Evolutionary conservation across 2,797 vertebrate species (phyloP).

Genomic region (Nyctalus aviator): DNA sequence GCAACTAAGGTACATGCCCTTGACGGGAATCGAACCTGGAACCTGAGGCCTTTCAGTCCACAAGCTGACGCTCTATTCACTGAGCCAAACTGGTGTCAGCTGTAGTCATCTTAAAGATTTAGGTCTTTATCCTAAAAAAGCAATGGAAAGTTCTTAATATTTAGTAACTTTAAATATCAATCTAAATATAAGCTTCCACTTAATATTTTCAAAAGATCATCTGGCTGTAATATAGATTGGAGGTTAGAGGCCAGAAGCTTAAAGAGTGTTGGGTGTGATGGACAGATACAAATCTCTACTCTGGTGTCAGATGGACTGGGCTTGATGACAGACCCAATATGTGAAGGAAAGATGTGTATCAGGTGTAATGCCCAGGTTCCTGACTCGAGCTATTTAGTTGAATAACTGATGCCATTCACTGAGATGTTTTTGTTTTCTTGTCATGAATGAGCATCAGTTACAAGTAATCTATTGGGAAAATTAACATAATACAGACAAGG

Average conservation of each 20-base stretch:
- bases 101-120: background rate
- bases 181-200: background rate
- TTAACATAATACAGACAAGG: background rate
- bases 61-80: too few relatives aligned
- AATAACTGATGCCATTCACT: background rate
- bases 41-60: too few relatives aligned
- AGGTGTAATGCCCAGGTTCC: background rate
- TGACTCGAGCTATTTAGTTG: background rate
- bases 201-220: background rate
- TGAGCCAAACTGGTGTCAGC: too few relatives aligned
- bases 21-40: too few relatives aligned
- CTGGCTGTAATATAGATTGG: background rate
- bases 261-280: background rate
- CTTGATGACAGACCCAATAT: background rate
- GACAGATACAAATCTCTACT: background rate
- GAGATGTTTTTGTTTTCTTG: constrained; percentile 23
- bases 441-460: background rate
- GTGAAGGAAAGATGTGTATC: background rate
- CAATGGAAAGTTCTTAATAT: background rate
- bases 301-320: too few relatives aligned
- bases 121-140: background rate
- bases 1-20: too few relatives aligned
- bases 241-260: background rate
- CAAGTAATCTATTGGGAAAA: constrained; percentile 1
- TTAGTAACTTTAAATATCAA: constrained; percentile 11